Conservation (phyloP, 1,140 invertebrate genomes). For the Drosophila eugracilis region DNA sequence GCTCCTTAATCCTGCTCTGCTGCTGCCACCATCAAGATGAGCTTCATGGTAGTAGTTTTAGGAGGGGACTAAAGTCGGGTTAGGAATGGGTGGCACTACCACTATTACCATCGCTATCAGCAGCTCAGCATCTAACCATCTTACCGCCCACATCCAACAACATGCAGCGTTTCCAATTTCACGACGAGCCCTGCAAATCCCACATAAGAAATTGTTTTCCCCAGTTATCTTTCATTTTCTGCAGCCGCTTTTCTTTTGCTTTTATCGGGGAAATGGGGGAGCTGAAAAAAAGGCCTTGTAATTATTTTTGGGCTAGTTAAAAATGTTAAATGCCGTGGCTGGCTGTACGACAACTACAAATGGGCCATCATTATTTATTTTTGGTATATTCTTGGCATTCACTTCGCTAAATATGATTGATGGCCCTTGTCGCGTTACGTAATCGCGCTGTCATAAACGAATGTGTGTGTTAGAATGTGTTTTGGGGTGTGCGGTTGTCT, state of each 20-base stretch:
- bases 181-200: constrained; percentile 62
- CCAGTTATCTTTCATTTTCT: constrained; percentile 60
- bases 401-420: constrained; percentile 79
- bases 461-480: constrained; percentile 44
- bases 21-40: constrained; percentile 78
- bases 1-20: constrained; percentile 77
- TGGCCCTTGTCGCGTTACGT: constrained; percentile 79
- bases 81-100: not conserved
- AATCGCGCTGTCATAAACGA: constrained; percentile 69
- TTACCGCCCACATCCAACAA: constrained; percentile 2
- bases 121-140: constrained; percentile 34
- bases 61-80: constrained; percentile 6
- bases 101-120: constrained; percentile 55
- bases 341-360: constrained; percentile 25
- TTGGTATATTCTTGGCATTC: constrained; percentile 7
- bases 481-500: constrained; percentile 12
- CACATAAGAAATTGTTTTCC: constrained; percentile 78
- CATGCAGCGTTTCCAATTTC: constrained; percentile 70
- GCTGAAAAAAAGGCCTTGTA: constrained; percentile 17
- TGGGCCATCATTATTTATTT: constrained; percentile 47
- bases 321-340: constrained; percentile 9
- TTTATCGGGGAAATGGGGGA: not conserved
- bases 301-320: constrained; percentile 51
- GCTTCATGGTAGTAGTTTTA: constrained; percentile 20
- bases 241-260: constrained; percentile 1